Evolutionary conservation across 2,113 vertebrate genomes (phyloP).

Genomic region (Eudyptes chrysolophus): DNA sequence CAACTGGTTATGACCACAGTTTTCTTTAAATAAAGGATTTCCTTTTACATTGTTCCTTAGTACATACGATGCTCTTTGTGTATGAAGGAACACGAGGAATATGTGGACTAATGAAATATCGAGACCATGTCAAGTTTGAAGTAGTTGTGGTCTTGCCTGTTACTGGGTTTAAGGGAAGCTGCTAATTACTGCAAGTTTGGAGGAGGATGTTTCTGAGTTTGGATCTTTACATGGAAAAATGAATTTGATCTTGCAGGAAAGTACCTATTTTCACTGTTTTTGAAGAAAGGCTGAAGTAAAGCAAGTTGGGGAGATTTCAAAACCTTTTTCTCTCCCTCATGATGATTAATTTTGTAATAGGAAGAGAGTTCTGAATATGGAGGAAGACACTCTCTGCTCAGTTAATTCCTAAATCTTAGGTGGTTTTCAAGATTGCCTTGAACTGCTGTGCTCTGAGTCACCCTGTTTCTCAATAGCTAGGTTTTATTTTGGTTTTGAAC

Average conservation of each 20-base stretch:
- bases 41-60: background rate
- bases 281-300: background rate
- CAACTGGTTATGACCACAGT: background rate
- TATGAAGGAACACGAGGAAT: background rate
- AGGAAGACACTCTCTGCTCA: background rate
- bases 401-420: background rate
- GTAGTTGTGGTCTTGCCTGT: background rate
- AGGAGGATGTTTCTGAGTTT: background rate
- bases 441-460: background rate
- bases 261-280: background rate
- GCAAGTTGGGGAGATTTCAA: background rate
- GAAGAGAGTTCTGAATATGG: background rate
- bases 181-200: background rate
- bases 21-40: background rate
- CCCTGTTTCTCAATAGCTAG: background rate
- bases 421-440: background rate
- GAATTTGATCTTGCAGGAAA: background rate
- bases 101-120: background rate
- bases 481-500: background rate
- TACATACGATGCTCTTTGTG: rapidly evolving
- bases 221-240: background rate
- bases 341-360: background rate
- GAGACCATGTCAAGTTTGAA: background rate
- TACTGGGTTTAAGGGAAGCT: background rate
- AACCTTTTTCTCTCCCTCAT: background rate